Base-by-base conservation (phyloP, 2,113 vertebrate genomes). In the Melanocharis versteri region DNA sequence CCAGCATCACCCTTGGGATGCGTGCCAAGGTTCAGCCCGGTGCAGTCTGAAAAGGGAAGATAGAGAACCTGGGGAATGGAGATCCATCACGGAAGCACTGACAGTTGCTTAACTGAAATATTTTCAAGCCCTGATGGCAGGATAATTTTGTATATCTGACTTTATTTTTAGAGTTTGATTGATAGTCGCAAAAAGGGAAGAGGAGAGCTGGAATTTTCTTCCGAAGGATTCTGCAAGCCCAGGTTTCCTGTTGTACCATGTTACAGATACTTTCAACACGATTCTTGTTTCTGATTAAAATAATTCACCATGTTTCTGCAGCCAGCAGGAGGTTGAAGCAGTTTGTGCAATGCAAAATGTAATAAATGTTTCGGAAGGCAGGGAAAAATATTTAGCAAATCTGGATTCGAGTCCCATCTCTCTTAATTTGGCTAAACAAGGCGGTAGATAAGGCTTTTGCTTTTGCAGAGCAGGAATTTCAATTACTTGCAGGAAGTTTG, bases 401-500 rank as follows among this genome's bases (percentile, higher is more conserved):
- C 95, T 93, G 37, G 93, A 96, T 83, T 93, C 40, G 9, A 83
- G 88, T 68, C 77, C 88, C 73, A 61, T 91, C 69, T 94, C 92
- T 94, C 85, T 69, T 90, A 60, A 93, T 97, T 72, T 87, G 91
- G 24, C 92, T 78, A 68, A 96, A 83, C 69, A 82, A 92, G 89
- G 88, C 6, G 0, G 69, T 20, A 89, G 96, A 94, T 95, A 91
- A 95, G 71, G 42, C 82, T 86, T 51, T 80, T 11, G 24, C 86
- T 95, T 83, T 88, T 75, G 95, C 70, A n/a, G 73, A 95, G 96
- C 94, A 73, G 83, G 91, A 82, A 84, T 95, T 96, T 75, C 94
- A 97, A 84, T 97, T 95, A 92, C 94, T 96, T 54, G 17, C 89
- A 76, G 75, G 96, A 94, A 95, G 84, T 94, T 94, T 96, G 96